Evolutionary conservation across 2,113 vertebrate species (phyloP).

Genomic region (Kryptolebias marmoratus): DNA sequence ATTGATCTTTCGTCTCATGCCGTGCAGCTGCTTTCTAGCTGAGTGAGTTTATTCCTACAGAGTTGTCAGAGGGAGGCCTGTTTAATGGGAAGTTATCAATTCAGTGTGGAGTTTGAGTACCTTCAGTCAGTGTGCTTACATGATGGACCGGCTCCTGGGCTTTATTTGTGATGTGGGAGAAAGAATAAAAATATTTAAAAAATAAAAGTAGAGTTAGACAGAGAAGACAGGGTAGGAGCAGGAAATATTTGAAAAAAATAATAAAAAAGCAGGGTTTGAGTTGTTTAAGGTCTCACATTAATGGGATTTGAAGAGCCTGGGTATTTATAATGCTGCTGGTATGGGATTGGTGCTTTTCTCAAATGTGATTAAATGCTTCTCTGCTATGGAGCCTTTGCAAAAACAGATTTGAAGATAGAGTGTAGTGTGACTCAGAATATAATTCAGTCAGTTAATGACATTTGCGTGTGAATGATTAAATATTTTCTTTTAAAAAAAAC

Average conservation of each 20-base stretch:
- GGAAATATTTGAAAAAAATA: neutral
- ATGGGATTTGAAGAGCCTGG: constrained; percentile 30
- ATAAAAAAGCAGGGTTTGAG: constrained; percentile 9
- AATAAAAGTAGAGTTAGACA: neutral
- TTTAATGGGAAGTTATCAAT: constrained; percentile 70
- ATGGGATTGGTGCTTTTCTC: constrained; percentile 30
- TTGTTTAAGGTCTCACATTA: constrained; percentile 41
- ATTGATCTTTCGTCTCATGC: constrained; percentile 66
- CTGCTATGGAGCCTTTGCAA: neutral
- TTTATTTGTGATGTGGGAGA: constrained; percentile 32
- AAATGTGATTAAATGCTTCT: constrained; percentile 43
- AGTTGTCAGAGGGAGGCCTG: constrained; percentile 58
- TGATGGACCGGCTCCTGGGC: constrained; percentile 40
- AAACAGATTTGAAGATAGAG: constrained; percentile 38
- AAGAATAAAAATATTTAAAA: neutral
- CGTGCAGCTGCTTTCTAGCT: constrained; percentile 63
- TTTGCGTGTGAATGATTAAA: constrained; percentile 32
- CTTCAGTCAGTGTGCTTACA: constrained; percentile 31
- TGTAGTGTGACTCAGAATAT: constrained; percentile 7
- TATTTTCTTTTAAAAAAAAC: neutral
- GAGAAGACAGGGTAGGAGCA: neutral
- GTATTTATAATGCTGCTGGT: constrained; percentile 43
- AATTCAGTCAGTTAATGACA: constrained; percentile 30
- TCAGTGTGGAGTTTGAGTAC: constrained; percentile 44
- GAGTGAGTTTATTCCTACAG: constrained; percentile 61